These are phyloP conservation scores for Lepisosteus osseus DNA, from an alignment of 2,113 vertebrate genomes.

Conservation along the genomic window DNA sequence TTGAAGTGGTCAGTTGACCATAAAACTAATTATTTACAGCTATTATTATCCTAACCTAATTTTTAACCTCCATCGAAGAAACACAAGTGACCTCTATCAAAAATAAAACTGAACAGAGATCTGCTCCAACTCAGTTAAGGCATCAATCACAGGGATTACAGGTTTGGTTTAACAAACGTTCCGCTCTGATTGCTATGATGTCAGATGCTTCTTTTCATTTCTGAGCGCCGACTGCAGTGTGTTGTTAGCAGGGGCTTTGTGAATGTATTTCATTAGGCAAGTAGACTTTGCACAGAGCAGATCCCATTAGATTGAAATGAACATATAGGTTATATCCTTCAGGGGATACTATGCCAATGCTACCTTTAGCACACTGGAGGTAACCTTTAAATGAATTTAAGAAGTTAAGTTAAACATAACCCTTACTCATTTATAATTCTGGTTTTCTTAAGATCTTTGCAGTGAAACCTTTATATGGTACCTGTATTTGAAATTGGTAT, in stretches of 20 bases:
- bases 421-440: too few species aligned
- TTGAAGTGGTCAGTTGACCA: not conserved
- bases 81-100: not conserved
- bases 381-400: too few species aligned
- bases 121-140: slow-evolving; percentile 1
- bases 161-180: slow-evolving; percentile 6
- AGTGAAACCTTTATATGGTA: too few species aligned
- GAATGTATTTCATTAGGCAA: too few species aligned
- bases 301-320: too few species aligned
- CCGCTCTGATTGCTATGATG: slow-evolving; percentile 10
- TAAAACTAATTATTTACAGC: slow-evolving; percentile 10
- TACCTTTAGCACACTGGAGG: too few species aligned
- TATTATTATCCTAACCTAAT: slow-evolving; percentile 9
- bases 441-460: too few species aligned
- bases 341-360: too few species aligned
- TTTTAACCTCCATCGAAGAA: slow-evolving; percentile 9
- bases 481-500: too few species aligned
- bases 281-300: too few species aligned
- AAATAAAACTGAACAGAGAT: slow-evolving; percentile 9
- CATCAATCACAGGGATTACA: slow-evolving; percentile 11
- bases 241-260: not conserved
- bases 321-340: too few species aligned
- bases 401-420: too few species aligned
- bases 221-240: not conserved
- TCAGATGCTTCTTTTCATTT: not conserved